Evolutionary conservation across 2,888 invertebrate genomes (phyloP), one percentile per base, ranked within the genome.

Genomic region (Cenopis cana): DNA sequence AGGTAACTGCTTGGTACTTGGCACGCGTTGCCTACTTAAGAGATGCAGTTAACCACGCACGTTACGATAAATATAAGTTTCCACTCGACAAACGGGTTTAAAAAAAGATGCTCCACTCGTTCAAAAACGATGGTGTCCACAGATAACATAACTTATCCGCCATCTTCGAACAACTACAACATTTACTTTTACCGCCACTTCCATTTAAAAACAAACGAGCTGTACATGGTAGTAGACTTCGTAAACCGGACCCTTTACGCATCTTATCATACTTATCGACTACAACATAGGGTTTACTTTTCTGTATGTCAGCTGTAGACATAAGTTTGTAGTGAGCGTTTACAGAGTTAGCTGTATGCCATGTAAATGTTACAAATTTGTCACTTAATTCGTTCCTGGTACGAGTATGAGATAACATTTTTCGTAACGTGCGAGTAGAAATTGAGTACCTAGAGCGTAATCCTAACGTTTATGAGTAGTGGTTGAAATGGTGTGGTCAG

Each of bases 171-270:
- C 14, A 54, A 60, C 70, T 24, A 54, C 59, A 54, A 59, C 54
- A 66, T 66, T 66, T 70, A 66, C 70, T 70, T 60, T 70, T 66
- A 70, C 65, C 29, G 24, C 62, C 62, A 59, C 59, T 59, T 70
- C 59, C 60, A 70, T 60, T 60, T 70, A 60, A 70, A 66, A 69
- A 57, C 20, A 59, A 70, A 70, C 69, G 17, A 0, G 54, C 52
- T 65, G n/a, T 24, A 29, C 17, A 64, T 38, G 50, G 41, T 36
- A 65, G 52, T 59, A 11, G 9, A 33, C 64, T 54, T 17, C 17
- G 1, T 60, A 66, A 66, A 66, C 59, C 5, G 3, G 46, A 18
- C 14, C 10, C 17, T 20, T 24, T 70, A 54, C 70, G 24, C 33
- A 8, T 36, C 10, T 3, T n/a, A 17, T 24, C 24, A 20, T 9